phyloP scores from a whole-genome alignment of 1,140 invertebrate species.

The Macrobrachium rosenbergii region DNA sequence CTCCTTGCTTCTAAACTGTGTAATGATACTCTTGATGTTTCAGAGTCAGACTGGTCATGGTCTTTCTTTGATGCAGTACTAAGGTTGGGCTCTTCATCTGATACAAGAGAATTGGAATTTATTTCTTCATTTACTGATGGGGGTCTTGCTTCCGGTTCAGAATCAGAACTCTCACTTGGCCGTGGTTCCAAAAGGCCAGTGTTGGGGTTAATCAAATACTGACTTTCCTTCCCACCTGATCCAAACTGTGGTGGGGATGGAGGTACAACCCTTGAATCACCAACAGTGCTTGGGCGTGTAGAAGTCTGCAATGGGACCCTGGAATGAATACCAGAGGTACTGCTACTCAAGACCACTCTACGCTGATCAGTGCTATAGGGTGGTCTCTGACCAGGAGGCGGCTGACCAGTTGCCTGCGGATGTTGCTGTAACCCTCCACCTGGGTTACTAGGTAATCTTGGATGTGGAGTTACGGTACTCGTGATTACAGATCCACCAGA shows the following conservation, averaged over 20 bases:
- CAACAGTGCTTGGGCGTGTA: not conserved
- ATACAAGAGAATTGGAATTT: slow-evolving; percentile 75
- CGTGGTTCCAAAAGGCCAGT: slow-evolving; percentile 88
- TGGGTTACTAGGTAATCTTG: slow-evolving; percentile 42
- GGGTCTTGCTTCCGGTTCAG: slow-evolving; percentile 66
- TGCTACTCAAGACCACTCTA: not conserved
- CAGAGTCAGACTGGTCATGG: slow-evolving; percentile 78
- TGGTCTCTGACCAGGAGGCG: slow-evolving; percentile 41
- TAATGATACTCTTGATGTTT: slow-evolving; percentile 75
- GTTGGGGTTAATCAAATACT: slow-evolving; percentile 88
- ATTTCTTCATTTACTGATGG: slow-evolving; percentile 68
- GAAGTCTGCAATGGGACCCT: slow-evolving; percentile 30
- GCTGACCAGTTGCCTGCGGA: slow-evolving; percentile 60
- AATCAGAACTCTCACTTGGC: slow-evolving; percentile 70
- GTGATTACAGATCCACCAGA: slow-evolving; percentile 66
- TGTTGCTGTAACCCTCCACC: slow-evolving; percentile 60
- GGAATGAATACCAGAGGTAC: not conserved
- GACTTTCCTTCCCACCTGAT: slow-evolving; percentile 72
- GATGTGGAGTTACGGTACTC: slow-evolving; percentile 55
- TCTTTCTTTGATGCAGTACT: slow-evolving; percentile 65
- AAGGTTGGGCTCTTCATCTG: slow-evolving; percentile 68
- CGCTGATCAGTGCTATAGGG: slow-evolving; percentile 36
- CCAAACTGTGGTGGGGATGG: slow-evolving; percentile 43
- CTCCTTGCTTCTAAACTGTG: slow-evolving; percentile 69
- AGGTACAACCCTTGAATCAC: slow-evolving; percentile 30